These are phyloP conservation scores for Adrianichthys oophorus DNA, from an alignment of 2,797 vertebrate genomes.

Conservation along the genomic window DNA sequence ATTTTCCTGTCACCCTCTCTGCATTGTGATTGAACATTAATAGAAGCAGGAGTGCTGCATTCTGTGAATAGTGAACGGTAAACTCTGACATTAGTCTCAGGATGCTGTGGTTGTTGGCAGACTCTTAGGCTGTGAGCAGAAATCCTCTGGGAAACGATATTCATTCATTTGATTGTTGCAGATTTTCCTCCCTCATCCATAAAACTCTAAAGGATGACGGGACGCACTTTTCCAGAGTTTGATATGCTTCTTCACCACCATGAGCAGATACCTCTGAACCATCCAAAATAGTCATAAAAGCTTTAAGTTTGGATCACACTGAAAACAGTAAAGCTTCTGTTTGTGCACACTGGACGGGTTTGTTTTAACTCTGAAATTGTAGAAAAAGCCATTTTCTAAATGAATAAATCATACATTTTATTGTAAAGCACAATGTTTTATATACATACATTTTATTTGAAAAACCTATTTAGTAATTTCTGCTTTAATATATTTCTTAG, in stretches of 20 bases:
- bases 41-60: constrained; percentile 23
- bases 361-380: too few relatives aligned
- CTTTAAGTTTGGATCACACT: too few relatives aligned
- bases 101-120: constrained; percentile 10
- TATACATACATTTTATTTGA: too few relatives aligned
- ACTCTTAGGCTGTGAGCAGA: constrained; percentile 2
- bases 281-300: too few relatives aligned
- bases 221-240: not conserved
- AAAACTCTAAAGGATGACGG: not conserved
- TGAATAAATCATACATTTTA: too few relatives aligned
- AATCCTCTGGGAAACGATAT: not conserved
- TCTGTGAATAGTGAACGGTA: constrained; percentile 22
- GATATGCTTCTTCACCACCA: not conserved
- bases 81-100: constrained; percentile 15
- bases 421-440: too few relatives aligned
- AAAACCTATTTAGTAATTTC: too few relatives aligned
- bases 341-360: too few relatives aligned
- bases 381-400: too few relatives aligned
- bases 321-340: too few relatives aligned
- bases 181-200: not conserved
- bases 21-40: constrained; percentile 57
- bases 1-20: constrained; percentile 37
- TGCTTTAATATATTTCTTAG: too few relatives aligned
- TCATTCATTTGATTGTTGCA: not conserved
- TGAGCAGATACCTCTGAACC: not conserved